Conservation (phyloP, 2,113 vertebrate genomes). For the Nanger granti region DNA sequence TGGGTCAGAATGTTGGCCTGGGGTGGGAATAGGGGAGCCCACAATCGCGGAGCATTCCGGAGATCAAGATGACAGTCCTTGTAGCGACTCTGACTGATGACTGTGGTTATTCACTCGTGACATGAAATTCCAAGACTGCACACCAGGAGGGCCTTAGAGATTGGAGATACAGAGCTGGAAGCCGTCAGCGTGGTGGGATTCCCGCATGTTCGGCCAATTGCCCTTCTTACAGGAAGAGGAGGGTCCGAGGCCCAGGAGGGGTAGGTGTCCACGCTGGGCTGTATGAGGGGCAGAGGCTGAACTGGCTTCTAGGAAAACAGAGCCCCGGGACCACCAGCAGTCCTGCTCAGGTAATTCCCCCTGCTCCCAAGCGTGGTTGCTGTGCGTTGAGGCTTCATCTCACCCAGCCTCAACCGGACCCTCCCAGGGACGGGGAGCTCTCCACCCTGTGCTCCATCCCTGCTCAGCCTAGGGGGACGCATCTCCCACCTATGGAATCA, state of each 20-base stretch:
- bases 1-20: neutral
- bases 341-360: rapidly evolving
- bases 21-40: neutral
- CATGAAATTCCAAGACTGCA: neutral
- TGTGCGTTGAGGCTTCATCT: rapidly evolving
- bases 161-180: neutral
- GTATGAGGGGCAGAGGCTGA: neutral
- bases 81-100: neutral
- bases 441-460: neutral
- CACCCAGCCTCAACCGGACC: neutral
- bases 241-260: neutral
- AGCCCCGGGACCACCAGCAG: neutral
- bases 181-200: neutral
- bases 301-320: neutral
- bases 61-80: neutral
- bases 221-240: neutral
- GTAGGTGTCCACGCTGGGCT: neutral
- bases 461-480: too few species aligned
- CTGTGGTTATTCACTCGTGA: neutral
- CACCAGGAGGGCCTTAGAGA: neutral
- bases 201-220: neutral
- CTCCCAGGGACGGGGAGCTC: neutral
- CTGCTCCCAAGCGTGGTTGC: neutral
- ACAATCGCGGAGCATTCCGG: too few species aligned
- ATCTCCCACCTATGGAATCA: neutral